A percentile compares a stretch with the other conserved stretches of the same genome.
phyloP scores from a whole-genome alignment of 1,140 invertebrate species.

The Popillia japonica region DNA sequence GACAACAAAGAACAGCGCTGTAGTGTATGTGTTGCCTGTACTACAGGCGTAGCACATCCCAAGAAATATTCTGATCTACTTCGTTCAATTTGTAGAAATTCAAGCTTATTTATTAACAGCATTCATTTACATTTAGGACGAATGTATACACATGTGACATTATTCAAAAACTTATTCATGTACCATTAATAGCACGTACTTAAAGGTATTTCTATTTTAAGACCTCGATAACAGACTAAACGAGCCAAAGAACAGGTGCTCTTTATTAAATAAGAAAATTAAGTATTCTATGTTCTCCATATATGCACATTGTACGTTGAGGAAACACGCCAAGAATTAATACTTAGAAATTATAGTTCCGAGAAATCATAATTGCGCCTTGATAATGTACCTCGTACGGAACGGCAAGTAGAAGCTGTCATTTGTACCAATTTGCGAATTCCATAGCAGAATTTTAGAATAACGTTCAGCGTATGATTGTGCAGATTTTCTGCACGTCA shows the following conservation, averaged over 20 bases:
- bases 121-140: too few relatives aligned
- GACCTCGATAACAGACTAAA: too few relatives aligned
- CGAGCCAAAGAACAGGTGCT: neutral
- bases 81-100: too few relatives aligned
- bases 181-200: too few relatives aligned
- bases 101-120: too few relatives aligned
- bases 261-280: constrained; percentile 1
- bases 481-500: neutral
- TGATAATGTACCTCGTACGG: neutral
- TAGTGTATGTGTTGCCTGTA: too few relatives aligned
- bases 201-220: too few relatives aligned
- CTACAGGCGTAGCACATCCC: too few relatives aligned
- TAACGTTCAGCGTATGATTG: neutral
- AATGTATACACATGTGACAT: too few relatives aligned
- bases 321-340: neutral
- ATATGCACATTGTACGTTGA: neutral
- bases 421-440: neutral
- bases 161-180: too few relatives aligned
- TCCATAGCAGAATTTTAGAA: neutral
- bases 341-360: neutral
- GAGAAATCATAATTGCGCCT: neutral
- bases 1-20: too few relatives aligned
- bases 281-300: neutral
- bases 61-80: too few relatives aligned
- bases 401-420: neutral